Evolutionary conservation across 1,140 invertebrate genomes (phyloP).

Genomic region (Ptiloglossa arizonensis): DNA sequence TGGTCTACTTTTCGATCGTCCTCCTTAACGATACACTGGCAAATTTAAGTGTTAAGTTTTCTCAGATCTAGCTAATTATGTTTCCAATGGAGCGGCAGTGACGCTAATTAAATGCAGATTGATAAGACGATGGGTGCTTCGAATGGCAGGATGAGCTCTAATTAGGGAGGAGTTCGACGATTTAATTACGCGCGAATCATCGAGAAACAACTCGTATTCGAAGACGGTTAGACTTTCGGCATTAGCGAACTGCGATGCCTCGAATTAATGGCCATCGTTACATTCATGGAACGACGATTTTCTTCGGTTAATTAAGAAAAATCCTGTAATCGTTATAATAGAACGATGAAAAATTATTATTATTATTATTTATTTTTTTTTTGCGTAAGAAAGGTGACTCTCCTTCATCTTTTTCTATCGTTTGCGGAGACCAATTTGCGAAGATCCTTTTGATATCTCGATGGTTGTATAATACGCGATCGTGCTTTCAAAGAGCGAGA

Average conservation of each 20-base stretch:
- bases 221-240: not conserved
- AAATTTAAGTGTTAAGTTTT: not conserved
- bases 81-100: conserved; percentile 6
- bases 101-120: conserved; percentile 48
- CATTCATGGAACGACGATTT: not conserved
- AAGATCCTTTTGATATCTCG: not conserved
- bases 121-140: conserved; percentile 29
- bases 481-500: not conserved
- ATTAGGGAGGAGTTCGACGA: conserved; percentile 23
- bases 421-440: not conserved
- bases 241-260: not conserved
- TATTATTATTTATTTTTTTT: no score
- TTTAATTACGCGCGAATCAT: conserved; percentile 30
- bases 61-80: conserved; percentile 9
- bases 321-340: not conserved
- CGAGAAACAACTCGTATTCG: conserved; percentile 5
- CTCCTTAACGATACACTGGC: not conserved
- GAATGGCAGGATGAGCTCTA: conserved; percentile 24
- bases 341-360: no score
- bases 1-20: not conserved
- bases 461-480: not conserved
- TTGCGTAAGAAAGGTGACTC: not conserved
- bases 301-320: not conserved
- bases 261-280: not conserved
- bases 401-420: not conserved